phyloP scores from a whole-genome alignment of 2,113 vertebrate genomes.

The Nothobranchius kuhntae region DNA sequence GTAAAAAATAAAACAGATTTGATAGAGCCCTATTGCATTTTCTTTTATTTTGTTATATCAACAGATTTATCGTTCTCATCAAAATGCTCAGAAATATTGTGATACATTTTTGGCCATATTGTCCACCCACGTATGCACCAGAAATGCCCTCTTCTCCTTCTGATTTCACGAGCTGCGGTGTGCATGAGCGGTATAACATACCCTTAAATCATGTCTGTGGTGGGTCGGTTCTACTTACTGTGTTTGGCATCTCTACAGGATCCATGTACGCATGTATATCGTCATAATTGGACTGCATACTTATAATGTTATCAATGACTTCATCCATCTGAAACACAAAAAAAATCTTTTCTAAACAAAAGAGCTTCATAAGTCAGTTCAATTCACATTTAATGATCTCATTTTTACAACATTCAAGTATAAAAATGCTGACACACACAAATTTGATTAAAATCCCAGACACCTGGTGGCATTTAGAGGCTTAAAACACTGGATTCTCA shows the following conservation, averaged over 20 bases:
- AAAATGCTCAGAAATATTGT: too few species aligned
- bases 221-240: constrained; percentile 78
- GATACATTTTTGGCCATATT: too few species aligned
- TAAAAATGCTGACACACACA: constrained; percentile 2
- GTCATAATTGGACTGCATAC: constrained; percentile 87
- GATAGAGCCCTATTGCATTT: too few species aligned
- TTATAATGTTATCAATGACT: constrained; percentile 97
- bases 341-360: not conserved
- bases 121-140: not conserved
- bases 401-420: not conserved
- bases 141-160: not conserved
- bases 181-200: not conserved
- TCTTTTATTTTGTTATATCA: too few species aligned
- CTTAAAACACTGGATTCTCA: constrained; percentile 2
- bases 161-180: constrained; percentile 12
- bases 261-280: constrained; percentile 90
- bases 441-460: not conserved
- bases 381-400: not conserved
- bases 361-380: not conserved
- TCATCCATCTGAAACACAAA: constrained; percentile 86
- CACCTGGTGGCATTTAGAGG: constrained; percentile 8
- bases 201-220: not conserved
- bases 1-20: too few species aligned
- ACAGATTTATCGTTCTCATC: too few species aligned
- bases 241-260: constrained; percentile 93